Percentiles rank a stretch among this genome's conserved stretches.
Evolutionary conservation across 2,888 invertebrate species (phyloP).

Genomic region (Heliconius erato): DNA sequence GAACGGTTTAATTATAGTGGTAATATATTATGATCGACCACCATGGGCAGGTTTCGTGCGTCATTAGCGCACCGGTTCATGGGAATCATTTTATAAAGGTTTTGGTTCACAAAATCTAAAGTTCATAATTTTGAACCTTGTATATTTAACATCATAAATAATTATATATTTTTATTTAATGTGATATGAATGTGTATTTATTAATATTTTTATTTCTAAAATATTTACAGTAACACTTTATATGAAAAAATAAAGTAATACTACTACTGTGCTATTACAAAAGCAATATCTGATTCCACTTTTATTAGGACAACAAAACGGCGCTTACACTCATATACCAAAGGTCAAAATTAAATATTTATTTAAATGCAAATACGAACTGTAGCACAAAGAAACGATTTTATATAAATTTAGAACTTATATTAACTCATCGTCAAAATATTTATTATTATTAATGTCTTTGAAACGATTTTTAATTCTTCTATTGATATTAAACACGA

Average conservation of each 20-base stretch:
- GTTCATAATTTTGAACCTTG: background rate
- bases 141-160: background rate
- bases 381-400: background rate
- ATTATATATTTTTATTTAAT: background rate
- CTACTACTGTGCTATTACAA: constrained; percentile 31
- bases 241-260: background rate
- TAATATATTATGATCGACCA: constrained; percentile 33
- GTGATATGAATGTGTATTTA: background rate
- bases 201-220: too few relatives aligned
- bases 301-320: constrained; percentile 41
- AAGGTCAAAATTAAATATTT: constrained; percentile 26
- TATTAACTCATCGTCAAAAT: background rate
- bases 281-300: constrained; percentile 31
- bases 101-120: background rate
- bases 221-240: background rate
- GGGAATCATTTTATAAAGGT: constrained; percentile 23
- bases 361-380: constrained; percentile 9
- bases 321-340: constrained; percentile 18
- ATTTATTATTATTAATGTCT: background rate
- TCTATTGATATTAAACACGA: background rate
- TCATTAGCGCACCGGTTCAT: constrained; percentile 35
- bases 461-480: too few relatives aligned
- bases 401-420: background rate
- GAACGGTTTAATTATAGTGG: background rate
- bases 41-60: constrained; percentile 15